Evolutionary conservation across 2,797 vertebrate genomes (phyloP), one percentile per base, ranked within the genome.

Genomic region (Carcharodon carcharias): DNA sequence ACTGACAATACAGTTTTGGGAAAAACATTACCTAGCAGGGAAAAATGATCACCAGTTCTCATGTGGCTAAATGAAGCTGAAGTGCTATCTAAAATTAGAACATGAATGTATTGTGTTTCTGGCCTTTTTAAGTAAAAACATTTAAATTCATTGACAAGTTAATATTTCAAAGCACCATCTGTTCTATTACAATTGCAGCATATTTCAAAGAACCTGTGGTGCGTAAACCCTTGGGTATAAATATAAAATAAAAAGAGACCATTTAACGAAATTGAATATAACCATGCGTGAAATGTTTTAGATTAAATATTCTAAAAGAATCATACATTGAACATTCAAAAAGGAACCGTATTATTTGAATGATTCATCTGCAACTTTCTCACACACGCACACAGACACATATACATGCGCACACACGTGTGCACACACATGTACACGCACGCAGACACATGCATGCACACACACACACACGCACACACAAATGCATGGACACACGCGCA

Each of bases 71-170:
- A 73, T 71, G 67, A 95, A 73, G 67, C 31, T 50, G 26, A 35
- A 35, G 31, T 71, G 94, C 50, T 95, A 73, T 50, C 65, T 77
- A 58, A 54, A 77, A n/a, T 77, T 95, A 95, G 12, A 77, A 95
- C 26, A 77, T 77, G 45, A 56, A 23, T 95, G 50, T 18, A 73
- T 95, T 95, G 94, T 95, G 94, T 71, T 73, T 69, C 45, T 73
- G 23, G 94, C 65, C 26, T 54, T 56, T 95, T 95, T 67, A 95
- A 95, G 67, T 95, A 77, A 77, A 50, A 77, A n/a, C 69, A 77
- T 95, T 95, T 95, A 73, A 95, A 95, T 77, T 95, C 69, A 95
- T 95, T 73, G 26, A 95, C 94, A 73, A 73, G 69, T 95, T 73
- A 95, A 95, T 77, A 95, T 58, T 95, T 95, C 69, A 95, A 95